Evolutionary conservation across 2,113 vertebrate species (phyloP), one percentile per base, ranked within the genome.

Genomic region (Chaetura pelagica): DNA sequence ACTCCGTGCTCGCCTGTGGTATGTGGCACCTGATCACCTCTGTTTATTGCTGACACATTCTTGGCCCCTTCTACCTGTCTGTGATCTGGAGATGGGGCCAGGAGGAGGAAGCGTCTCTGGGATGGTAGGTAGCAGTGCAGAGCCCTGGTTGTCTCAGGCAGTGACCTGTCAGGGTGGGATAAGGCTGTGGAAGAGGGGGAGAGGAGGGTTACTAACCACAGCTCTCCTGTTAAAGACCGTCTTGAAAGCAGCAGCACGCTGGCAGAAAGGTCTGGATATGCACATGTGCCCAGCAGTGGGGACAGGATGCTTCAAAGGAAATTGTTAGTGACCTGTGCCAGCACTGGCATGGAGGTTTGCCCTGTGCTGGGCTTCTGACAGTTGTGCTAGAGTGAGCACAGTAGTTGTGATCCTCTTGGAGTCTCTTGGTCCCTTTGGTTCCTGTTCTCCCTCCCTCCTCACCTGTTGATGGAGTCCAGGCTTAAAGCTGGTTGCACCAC

Each of bases 331-430:
- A 12, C n/a, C 10, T 0, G 1, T 49, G 16, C 9, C 19, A 32
- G 51, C 6, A 1, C 24, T 42, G 71, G 49, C 20, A 35, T 49
- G 21, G 42, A 29, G 18, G 3, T 12, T 40, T 17, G 30, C 6
- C 9, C 26, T 22, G 4, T 13, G 10, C 11, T 13, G 2, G 34
- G 42, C 24, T 81, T 42, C 49, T 32, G 55, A 21, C 3, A 10
- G 35, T 0, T 51, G 3, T 32, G 29, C 5, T 17, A 61, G 15
- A 1, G 0, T 0, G 8, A 62, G 22, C 12, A 1, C 0, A 1
- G n/a, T 2, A 9, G 16, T 38, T 23, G 12, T 22, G 19, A 23
- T 48, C 12, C 35, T 76, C 23, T 19, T 27, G 68, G 12, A 64
- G 20, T 4, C 27, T 27, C 24, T 42, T 4, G 6, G 26, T 8